A percentile compares a stretch with the other conserved stretches of the same genome.
These are phyloP conservation scores for Drosophila sechellia DNA, from an alignment of 1,140 invertebrate species.

Conservation along the genomic window DNA sequence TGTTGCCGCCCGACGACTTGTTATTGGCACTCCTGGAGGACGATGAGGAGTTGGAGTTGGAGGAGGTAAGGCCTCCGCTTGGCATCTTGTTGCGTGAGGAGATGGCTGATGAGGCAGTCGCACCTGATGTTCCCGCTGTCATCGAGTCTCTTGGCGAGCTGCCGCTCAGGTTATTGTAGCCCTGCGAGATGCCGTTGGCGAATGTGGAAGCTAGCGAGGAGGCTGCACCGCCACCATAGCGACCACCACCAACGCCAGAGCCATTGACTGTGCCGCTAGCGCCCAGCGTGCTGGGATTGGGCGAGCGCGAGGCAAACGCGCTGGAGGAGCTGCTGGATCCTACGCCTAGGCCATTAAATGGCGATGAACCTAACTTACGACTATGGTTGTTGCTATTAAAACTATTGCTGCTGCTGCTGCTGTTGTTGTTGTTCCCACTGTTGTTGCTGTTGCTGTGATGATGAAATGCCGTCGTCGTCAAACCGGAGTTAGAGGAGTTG, in stretches of 20 bases:
- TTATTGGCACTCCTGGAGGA: constrained; percentile 55
- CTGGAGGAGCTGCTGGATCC: constrained; percentile 43
- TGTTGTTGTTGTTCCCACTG: constrained; percentile 51
- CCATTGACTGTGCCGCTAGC: constrained; percentile 72
- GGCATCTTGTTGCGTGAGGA: constrained; percentile 62
- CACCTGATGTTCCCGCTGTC: constrained; percentile 12
- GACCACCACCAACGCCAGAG: constrained; percentile 10
- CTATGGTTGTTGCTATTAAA: constrained; percentile 83
- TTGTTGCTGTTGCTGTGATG: constrained; percentile 72
- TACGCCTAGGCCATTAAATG: constrained; percentile 77
- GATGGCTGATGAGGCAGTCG: constrained; percentile 11
- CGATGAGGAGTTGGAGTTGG: constrained; percentile 37
- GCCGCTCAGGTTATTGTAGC: constrained; percentile 71
- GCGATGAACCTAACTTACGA: constrained; percentile 82
- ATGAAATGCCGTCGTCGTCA: constrained; percentile 52
- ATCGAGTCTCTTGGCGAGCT: constrained; percentile 60
- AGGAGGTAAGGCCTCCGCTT: constrained; percentile 42
- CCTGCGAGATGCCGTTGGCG: constrained; percentile 84
- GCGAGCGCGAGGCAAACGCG: constrained; percentile 58
- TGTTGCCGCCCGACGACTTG: constrained; percentile 61
- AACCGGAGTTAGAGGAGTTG: constrained; percentile 25
- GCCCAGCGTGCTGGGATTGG: constrained; percentile 75
- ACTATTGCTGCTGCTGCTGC: constrained; percentile 66
- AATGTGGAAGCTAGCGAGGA: constrained; percentile 67
- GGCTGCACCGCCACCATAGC: constrained; percentile 39